Evolutionary conservation across 2,888 invertebrate genomes (phyloP).

Genomic region (Linnaemya tessellans): DNA sequence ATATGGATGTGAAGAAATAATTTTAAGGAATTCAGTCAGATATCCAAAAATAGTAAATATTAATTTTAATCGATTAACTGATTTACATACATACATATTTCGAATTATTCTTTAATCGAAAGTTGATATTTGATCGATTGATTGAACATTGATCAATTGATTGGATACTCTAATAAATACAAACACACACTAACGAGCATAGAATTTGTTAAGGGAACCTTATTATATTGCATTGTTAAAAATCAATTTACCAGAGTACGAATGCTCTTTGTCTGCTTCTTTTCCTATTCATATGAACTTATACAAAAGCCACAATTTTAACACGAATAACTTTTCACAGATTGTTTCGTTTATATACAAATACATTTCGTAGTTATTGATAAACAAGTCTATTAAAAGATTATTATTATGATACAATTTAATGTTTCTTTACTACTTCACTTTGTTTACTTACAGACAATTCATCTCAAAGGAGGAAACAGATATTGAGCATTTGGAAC

Average conservation of each 20-base stretch:
- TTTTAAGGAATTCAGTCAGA: too few species aligned
- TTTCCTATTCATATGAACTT: not conserved
- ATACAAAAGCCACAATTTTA: not conserved
- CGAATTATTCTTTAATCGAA: too few species aligned
- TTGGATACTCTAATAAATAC: too few species aligned
- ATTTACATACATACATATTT: too few species aligned
- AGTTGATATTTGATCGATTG: too few species aligned
- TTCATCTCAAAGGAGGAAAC: slow-evolving; percentile 93
- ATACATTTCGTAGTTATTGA: not conserved
- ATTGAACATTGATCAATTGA: too few species aligned
- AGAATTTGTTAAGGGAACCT: not conserved
- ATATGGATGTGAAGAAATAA: too few species aligned
- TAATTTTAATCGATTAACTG: too few species aligned
- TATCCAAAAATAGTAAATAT: too few species aligned
- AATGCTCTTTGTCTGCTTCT: not conserved
- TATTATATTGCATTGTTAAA: not conserved
- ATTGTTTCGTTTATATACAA: not conserved
- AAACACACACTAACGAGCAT: not conserved
- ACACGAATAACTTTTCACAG: not conserved
- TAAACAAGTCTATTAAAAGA: slow-evolving; percentile 39
- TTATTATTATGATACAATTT: slow-evolving; percentile 31
- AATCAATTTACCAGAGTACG: not conserved
- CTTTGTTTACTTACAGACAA: slow-evolving; percentile 85
- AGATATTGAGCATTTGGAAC: slow-evolving; percentile 94
- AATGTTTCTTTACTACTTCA: slow-evolving; percentile 39